Conservation (phyloP, 2,797 vertebrate genomes). For the Serranus cabrilla region DNA sequence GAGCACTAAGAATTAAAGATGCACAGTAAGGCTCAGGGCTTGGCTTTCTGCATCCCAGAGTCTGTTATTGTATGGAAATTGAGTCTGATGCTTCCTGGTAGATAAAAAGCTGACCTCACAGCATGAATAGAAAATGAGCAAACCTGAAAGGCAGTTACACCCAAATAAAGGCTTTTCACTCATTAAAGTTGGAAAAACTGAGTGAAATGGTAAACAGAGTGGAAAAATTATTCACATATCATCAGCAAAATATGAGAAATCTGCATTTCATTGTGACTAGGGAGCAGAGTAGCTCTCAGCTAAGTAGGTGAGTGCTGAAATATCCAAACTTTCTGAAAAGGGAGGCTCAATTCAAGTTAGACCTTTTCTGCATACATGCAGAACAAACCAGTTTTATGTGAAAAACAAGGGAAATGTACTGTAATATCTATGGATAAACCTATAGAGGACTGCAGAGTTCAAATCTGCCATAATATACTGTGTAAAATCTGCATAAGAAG, state of each 20-base stretch:
- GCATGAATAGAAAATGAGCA: constrained; percentile 16
- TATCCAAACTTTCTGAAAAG: neutral
- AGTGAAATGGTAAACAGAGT: neutral
- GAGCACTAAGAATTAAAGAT: constrained; percentile 5
- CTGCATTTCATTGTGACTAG: neutral
- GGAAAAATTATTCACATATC: neutral
- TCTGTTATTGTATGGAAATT: constrained; percentile 17
- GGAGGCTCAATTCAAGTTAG: neutral
- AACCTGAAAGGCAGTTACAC: neutral
- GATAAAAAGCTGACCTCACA: neutral
- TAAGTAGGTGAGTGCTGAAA: neutral
- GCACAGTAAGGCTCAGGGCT: neutral
- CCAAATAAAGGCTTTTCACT: constrained; percentile 7
- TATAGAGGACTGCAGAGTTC: neutral
- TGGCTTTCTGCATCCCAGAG: neutral
- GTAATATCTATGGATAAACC: no score
- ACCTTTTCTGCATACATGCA: neutral
- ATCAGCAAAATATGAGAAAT: neutral
- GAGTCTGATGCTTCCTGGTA: constrained; percentile 1
- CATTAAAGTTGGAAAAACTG: constrained; percentile 4
- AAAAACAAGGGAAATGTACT: no score
- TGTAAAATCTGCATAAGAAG: neutral
- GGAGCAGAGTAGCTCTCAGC: neutral
- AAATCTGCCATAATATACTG: neutral
- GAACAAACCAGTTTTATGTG: neutral